Percentiles rank a stretch among this genome's conserved stretches.
Conservation (phyloP, 1,140 invertebrate species). For the Acromyrmex echinatior region DNA sequence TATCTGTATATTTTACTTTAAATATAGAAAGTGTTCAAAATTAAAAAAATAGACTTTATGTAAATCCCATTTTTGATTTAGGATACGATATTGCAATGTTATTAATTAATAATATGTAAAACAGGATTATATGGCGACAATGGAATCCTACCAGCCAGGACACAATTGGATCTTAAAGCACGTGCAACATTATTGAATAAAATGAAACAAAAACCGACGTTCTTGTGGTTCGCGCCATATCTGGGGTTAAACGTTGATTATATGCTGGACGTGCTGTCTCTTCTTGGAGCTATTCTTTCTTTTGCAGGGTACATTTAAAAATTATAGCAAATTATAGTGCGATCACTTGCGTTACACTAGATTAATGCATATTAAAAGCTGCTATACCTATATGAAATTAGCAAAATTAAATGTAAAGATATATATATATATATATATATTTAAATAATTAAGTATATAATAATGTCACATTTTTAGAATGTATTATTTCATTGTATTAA, state of each 20-base stretch:
- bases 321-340: conserved; percentile 1
- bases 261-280: conserved; percentile 91
- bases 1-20: too few species aligned
- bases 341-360: too few species aligned
- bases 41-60: too few species aligned
- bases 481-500: too few species aligned
- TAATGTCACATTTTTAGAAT: too few species aligned
- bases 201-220: conserved; percentile 89
- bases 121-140: conserved; percentile 93
- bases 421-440: too few species aligned
- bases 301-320: conserved; percentile 88
- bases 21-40: too few species aligned
- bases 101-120: conserved; percentile 22
- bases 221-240: conserved; percentile 91
- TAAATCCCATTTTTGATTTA: background rate
- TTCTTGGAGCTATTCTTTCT: conserved; percentile 90
- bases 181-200: conserved; percentile 86
- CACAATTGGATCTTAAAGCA: conserved; percentile 87
- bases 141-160: conserved; percentile 91
- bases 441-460: too few species aligned
- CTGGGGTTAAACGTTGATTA: conserved; percentile 90
- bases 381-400: too few species aligned
- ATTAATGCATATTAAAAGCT: too few species aligned
- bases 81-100: background rate
- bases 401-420: too few species aligned